These are phyloP conservation scores for Chrysogorgia sp. DNA, from an alignment of 92 coral and sea anemone species.

Conservation along the genomic window DNA sequence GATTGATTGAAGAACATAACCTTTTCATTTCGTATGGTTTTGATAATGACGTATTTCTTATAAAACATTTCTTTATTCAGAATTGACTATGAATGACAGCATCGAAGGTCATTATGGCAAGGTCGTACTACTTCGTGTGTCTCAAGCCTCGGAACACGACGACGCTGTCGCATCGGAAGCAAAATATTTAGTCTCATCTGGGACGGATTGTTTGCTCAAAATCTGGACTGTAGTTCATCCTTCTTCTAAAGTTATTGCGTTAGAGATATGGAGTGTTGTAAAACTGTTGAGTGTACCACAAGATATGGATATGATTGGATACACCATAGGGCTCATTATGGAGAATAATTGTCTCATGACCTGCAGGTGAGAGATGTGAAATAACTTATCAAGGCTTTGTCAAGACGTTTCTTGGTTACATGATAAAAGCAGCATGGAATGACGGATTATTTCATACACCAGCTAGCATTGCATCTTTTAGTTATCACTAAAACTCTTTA, in stretches of 20 bases:
- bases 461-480: no score
- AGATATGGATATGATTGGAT: constrained; percentile 81
- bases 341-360: constrained; percentile 71
- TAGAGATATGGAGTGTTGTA: constrained; percentile 74
- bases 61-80: no score
- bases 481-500: no score
- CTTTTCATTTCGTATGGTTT: no score
- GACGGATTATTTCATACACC: no score
- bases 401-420: no score
- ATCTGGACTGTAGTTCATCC: constrained; percentile 71
- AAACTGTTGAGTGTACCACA: constrained; percentile 72
- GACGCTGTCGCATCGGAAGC: constrained; percentile 38
- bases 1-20: neutral
- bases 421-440: no score
- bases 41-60: no score
- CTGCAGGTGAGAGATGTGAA: constrained; percentile 65
- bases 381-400: no score
- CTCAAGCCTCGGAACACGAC: constrained; percentile 37
- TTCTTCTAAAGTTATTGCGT: constrained; percentile 41
- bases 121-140: constrained; percentile 73
- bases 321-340: constrained; percentile 83
- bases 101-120: constrained; percentile 94
- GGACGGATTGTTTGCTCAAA: constrained; percentile 78
- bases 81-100: constrained; percentile 72
- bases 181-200: constrained; percentile 75